Evolutionary conservation across 2,888 invertebrate species (phyloP), one percentile per base, ranked within the genome.

Genomic region (Synanthedon andrenaeformis): DNA sequence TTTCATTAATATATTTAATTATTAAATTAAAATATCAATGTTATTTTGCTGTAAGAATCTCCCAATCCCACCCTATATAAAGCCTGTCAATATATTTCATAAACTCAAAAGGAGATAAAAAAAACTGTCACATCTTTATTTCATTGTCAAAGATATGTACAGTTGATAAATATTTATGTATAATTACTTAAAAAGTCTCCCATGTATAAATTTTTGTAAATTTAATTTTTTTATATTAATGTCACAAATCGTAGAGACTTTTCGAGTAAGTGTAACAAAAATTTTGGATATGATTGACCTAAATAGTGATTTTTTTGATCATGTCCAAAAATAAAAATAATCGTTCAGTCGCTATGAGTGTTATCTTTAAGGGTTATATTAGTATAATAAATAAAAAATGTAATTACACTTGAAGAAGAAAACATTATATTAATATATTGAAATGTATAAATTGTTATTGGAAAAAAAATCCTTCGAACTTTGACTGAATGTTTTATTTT

Each of bases 371-470:
- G 45, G 14, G 45, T 45, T 5, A 4, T 45, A 13, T 4, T 5
- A 45, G 13, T 45, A 5, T 45, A 4, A 45, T 6, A 13, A 45
- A 12, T 3, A 42, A 42, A 42, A 4, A 45, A 45, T 45, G 45
- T 45, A 45, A n/a, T 10, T 45, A 45, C 13, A n/a, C 2, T 14
- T 45, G 45, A 13, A 13, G 45, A 13, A 13, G 35, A 45, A 45
- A 45, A 45, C 12, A 11, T 12, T 45, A 45, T 45, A 45, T 45
- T 45, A 45, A 45, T 45, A 45, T 45, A 45, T 13, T 14, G 50
- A 41, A 52, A 14, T 42, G 48, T 14, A 58, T 58, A 67, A 58
- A 63, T 63, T 70, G 66, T 70, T 59, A 55, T 52, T 48, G 23
- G 63, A 61, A 56, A 63, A 59, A 63, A 64, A 28, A 8, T 8